These are phyloP conservation scores for Trichomycterus rosablanca DNA, from an alignment of 2,113 vertebrate species.

Conservation along the genomic window DNA sequence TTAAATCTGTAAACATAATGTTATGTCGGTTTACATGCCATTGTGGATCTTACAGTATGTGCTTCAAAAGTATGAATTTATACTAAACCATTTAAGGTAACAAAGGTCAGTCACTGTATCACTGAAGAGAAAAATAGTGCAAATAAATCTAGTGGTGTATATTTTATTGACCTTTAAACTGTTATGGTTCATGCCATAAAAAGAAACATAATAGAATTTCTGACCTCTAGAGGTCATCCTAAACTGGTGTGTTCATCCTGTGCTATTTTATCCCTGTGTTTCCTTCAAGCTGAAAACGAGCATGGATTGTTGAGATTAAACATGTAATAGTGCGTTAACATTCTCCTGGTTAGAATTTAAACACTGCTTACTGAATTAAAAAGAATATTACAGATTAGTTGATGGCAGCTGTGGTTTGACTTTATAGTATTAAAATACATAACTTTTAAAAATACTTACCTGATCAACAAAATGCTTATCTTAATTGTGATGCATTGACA, in stretches of 20 bases:
- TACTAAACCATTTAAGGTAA: constrained; percentile 5
- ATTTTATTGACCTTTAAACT: constrained; percentile 30
- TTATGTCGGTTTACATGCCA: no score
- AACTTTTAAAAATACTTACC: background rate
- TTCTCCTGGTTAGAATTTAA: no score
- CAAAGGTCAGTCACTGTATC: background rate
- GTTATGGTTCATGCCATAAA: constrained; percentile 21
- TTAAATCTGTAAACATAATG: no score
- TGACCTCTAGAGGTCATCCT: constrained; percentile 37
- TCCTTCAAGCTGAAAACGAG: background rate
- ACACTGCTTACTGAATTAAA: no score
- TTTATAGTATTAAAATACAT: background rate
- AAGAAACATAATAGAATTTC: constrained; percentile 32
- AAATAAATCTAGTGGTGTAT: constrained; percentile 27
- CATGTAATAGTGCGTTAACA: no score
- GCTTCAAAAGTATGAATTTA: constrained; percentile 8
- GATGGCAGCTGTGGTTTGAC: background rate
- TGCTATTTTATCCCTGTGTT: constrained; percentile 10
- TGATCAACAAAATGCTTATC: no score
- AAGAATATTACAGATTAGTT: no score
- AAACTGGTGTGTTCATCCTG: background rate
- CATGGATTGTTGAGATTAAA: background rate
- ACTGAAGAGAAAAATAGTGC: constrained; percentile 1
- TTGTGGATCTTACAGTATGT: background rate
- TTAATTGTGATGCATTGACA: no score